Evolutionary conservation across 2,888 invertebrate species (phyloP), one percentile per base, ranked within the genome.

Genomic region (Tipula unca): DNA sequence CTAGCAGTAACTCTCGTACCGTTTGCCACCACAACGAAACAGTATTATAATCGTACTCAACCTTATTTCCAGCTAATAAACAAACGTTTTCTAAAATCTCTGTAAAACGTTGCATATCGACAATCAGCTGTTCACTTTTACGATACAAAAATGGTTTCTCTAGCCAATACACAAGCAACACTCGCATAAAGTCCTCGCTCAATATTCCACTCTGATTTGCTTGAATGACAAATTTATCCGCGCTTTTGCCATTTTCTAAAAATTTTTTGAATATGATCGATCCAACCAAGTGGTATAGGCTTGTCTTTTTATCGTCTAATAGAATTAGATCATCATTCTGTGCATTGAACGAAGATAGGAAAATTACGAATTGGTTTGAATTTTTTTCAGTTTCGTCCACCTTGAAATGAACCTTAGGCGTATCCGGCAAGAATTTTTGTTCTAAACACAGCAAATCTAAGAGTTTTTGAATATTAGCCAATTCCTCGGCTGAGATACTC

Each of bases 1-100:
- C 94, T 0, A 94, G 92, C 86, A 98, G 91, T 86, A 94, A 91
- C 87, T 94, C 94, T 35, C 97, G 93, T 83, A 97, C 93, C 86
- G 93, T 92, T 88, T 94, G 94, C 98, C 98, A 98, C 95, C 97
- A 97, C 0, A 93, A 91, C 0, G 96, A 96, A 29, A 94, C 92
- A 87, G 94, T 93, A 88, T 95, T 95, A 87, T 95, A 94, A 86
- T 93, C 94, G 29, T 93, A 93, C 32, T 92, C 90, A 4, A 93
- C 92, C 69, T 93, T 92, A 86, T 94, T 93, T 88, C 94, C 93
- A 84, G 93, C 92, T 85, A 94, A 91, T 87, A 93, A 93, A 87
- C 95, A 95, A 86, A 96, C 91, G 29, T 93, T 92, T 86, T 93
- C 93, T 85, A 96, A 89, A 86, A 95, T 91, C 86, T 93, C 92